Evolutionary conservation across 2,888 invertebrate species (phyloP).

Genomic region (Drymonia ruficornis): DNA sequence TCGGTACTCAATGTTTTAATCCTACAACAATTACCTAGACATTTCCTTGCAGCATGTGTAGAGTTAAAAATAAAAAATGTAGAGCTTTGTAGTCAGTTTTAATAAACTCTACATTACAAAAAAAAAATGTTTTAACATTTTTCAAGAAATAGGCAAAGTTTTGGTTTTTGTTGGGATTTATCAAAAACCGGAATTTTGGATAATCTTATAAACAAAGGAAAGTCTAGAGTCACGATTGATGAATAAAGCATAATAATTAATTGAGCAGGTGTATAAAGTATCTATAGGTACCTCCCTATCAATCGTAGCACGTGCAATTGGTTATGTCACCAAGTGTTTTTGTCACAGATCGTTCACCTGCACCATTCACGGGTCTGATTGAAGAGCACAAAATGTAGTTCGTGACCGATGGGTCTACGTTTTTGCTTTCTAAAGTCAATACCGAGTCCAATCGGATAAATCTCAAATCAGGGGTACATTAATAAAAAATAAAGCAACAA

Average conservation of each 20-base stretch:
- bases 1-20: too few relatives aligned
- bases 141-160: too few relatives aligned
- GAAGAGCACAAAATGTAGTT: constrained; percentile 39
- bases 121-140: too few relatives aligned
- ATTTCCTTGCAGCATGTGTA: too few relatives aligned
- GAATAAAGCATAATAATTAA: background rate
- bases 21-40: too few relatives aligned
- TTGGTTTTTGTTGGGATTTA: too few relatives aligned
- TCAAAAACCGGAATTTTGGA: too few relatives aligned
- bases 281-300: background rate
- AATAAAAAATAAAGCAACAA: constrained; percentile 21
- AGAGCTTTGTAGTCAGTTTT: too few relatives aligned
- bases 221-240: too few relatives aligned
- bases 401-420: constrained; percentile 52
- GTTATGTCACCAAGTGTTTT: constrained; percentile 31
- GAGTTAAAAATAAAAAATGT: too few relatives aligned
- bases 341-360: constrained; percentile 53
- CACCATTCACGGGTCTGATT: constrained; percentile 49
- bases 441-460: constrained; percentile 32
- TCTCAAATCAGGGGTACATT: constrained; percentile 27
- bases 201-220: too few relatives aligned
- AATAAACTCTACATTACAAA: too few relatives aligned
- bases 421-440: constrained; percentile 49
- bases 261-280: background rate
- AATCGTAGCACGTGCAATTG: background rate